Evolutionary conservation across 2,113 vertebrate genomes (phyloP).

Genomic region (Bungarus multicinctus): DNA sequence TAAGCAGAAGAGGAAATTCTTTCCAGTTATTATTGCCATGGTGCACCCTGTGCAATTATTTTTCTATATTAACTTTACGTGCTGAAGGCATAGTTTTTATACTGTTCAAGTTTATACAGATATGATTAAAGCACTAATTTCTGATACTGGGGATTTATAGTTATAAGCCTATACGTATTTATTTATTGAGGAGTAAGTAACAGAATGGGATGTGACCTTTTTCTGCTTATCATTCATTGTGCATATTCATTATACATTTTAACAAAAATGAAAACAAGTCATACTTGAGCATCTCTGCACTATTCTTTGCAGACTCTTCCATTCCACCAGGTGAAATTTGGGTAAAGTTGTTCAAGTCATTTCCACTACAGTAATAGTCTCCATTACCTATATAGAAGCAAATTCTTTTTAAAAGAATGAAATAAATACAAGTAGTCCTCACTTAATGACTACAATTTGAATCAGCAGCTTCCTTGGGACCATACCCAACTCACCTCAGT

Average conservation of each 20-base stretch:
- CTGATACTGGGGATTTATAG: background rate
- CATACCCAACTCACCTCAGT: background rate
- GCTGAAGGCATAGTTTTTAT: background rate
- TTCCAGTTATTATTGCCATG: background rate
- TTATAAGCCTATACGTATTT: background rate
- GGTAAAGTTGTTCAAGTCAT: constrained; percentile 85
- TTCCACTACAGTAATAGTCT: constrained; percentile 91
- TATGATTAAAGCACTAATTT: background rate
- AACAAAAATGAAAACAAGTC: constrained; percentile 24
- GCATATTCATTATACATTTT: background rate
- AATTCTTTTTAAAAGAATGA: background rate
- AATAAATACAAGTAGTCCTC: background rate
- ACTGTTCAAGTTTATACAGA: background rate
- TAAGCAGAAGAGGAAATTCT: background rate
- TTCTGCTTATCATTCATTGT: background rate
- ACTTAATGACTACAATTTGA: background rate
- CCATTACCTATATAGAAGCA: constrained; percentile 77
- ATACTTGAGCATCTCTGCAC: constrained; percentile 74
- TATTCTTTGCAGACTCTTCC: constrained; percentile 64
- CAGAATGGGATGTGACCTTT: background rate
- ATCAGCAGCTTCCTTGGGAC: background rate
- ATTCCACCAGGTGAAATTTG: constrained; percentile 52
- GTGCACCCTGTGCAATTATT: background rate
- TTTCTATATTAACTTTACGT: background rate
- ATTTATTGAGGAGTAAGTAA: background rate